Evolutionary conservation across 2,113 vertebrate species (phyloP).

Genomic region (Mungos mungo): DNA sequence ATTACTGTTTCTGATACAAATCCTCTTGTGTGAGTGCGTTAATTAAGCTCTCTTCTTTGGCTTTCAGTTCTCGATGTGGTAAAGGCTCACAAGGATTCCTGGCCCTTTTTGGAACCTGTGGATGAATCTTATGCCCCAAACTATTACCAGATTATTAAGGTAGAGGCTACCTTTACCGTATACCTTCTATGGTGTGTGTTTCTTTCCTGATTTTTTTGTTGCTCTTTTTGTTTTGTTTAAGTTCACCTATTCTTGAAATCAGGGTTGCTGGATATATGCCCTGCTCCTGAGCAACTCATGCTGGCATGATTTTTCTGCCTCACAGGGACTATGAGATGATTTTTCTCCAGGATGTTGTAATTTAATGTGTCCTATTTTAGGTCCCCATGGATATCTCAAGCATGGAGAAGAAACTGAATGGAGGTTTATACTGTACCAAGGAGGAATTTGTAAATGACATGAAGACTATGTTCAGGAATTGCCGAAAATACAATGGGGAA

Average conservation of each 20-base stretch:
- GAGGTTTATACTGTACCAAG: conserved; percentile 94
- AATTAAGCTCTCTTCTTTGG: background rate
- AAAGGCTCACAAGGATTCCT: conserved; percentile 97
- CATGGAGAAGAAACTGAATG: conserved; percentile 96
- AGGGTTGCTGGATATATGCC: background rate
- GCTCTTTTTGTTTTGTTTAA: background rate
- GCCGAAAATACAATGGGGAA: conserved; percentile 96
- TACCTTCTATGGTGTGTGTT: fast-evolving
- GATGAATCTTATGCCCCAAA: conserved; percentile 97
- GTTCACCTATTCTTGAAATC: background rate
- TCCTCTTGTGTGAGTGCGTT: background rate
- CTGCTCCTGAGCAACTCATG: background rate
- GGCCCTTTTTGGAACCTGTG: conserved; percentile 98
- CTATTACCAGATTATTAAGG: conserved; percentile 98
- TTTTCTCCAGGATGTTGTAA: background rate
- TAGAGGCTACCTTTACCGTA: conserved; percentile 74
- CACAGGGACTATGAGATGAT: background rate
- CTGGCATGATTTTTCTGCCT: background rate
- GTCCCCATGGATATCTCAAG: conserved; percentile 98
- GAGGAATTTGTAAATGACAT: conserved; percentile 96
- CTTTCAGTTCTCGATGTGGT: conserved; percentile 93
- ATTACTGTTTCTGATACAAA: background rate
- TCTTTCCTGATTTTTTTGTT: background rate
- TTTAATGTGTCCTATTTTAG: conserved; percentile 79
- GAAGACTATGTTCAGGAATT: conserved; percentile 99